Conservation (phyloP, 1,140 invertebrate species). For the Potamilus streckersoni region DNA sequence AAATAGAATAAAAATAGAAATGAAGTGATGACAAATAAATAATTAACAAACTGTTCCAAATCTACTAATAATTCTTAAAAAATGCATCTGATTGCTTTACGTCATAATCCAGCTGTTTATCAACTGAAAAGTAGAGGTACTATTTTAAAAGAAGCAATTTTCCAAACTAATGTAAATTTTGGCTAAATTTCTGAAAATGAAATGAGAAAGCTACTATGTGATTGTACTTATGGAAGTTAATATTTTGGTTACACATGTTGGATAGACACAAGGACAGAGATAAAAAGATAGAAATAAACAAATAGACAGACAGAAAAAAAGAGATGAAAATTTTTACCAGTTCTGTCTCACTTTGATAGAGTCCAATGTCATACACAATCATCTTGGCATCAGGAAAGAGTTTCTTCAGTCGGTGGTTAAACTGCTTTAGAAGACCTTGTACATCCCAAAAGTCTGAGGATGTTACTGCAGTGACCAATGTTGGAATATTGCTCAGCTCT, state of each 20-base stretch:
- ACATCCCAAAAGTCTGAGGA: constrained; percentile 46
- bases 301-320: neutral
- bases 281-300: neutral
- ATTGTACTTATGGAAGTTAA: too few relatives aligned
- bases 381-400: constrained; percentile 11
- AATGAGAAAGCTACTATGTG: too few relatives aligned
- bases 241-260: neutral
- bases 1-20: constrained; percentile 12
- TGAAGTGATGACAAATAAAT: neutral
- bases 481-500: constrained; percentile 39
- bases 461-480: constrained; percentile 49
- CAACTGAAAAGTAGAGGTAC: neutral
- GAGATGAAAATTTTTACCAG: constrained; percentile 32
- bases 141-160: neutral
- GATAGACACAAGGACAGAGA: neutral
- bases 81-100: neutral
- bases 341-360: constrained; percentile 42
- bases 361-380: constrained; percentile 53
- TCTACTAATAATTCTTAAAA: neutral
- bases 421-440: constrained; percentile 34
- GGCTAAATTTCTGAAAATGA: neutral
- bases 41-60: neutral
- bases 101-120: neutral
- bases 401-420: constrained; percentile 9
- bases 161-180: neutral